Evolutionary conservation across 2,113 vertebrate genomes (phyloP).

Genomic region (Apeltes quadracus): DNA sequence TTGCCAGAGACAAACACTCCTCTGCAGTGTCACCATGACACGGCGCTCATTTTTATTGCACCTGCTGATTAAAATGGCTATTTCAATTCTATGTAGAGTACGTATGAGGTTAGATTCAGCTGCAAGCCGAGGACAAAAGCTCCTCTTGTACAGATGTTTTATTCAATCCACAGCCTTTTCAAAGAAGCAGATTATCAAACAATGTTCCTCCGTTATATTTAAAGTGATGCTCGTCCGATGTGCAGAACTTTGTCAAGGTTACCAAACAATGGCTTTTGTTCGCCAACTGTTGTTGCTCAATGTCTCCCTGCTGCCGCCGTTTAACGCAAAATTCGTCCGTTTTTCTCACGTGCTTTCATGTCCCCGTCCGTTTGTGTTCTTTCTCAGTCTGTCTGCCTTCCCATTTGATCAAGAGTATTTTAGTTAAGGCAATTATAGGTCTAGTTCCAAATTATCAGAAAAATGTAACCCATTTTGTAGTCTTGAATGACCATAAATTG

Average conservation of each 20-base stretch:
- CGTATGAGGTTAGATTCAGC: conserved; percentile 10
- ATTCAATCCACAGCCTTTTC: conserved; percentile 29
- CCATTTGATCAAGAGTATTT: conserved; percentile 22
- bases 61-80: conserved; percentile 9
- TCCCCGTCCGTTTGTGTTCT: conserved; percentile 7
- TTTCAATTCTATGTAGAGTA: not conserved
- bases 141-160: conserved; percentile 24
- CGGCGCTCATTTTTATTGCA: not conserved
- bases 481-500: conserved; percentile 1
- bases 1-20: not conserved
- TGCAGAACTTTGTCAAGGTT: conserved; percentile 19
- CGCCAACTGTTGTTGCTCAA: not conserved
- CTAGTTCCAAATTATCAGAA: conserved; percentile 1
- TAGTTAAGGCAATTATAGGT: conserved; percentile 6
- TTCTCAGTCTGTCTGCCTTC: conserved; percentile 1
- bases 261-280: conserved; percentile 24
- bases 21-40: not conserved
- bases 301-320: conserved; percentile 11
- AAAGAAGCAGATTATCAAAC: conserved; percentile 10
- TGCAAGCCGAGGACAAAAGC: not conserved
- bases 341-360: not conserved
- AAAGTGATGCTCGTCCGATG: conserved; percentile 8
- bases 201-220: conserved; percentile 3
- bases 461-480: not conserved
- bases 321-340: not conserved